These are phyloP conservation scores for Eidolon helvum DNA, from an alignment of 2,113 vertebrate species.

Conservation along the genomic window DNA sequence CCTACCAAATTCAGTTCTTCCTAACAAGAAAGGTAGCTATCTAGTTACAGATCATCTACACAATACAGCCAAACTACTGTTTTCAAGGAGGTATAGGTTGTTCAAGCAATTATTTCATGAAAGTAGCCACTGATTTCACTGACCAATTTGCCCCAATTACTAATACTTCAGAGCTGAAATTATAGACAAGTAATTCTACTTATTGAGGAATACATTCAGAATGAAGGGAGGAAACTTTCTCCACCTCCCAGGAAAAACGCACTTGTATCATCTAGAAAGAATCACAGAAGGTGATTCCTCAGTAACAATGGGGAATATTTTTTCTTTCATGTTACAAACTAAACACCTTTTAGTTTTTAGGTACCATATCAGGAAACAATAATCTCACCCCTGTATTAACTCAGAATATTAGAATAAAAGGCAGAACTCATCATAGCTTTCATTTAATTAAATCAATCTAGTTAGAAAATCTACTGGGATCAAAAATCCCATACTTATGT, in stretches of 20 bases:
- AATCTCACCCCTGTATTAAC: not conserved
- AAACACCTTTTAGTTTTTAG: not conserved
- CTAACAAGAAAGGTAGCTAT: not conserved
- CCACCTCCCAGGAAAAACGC: not conserved
- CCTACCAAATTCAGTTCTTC: not conserved
- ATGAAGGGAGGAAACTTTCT: not conserved
- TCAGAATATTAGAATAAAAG: not conserved
- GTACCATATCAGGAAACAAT: not conserved
- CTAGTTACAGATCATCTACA: not conserved
- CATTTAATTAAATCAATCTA: not conserved
- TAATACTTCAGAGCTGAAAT: not conserved
- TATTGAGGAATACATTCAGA: not conserved
- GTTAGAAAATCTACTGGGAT: not conserved
- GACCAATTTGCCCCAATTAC: not conserved
- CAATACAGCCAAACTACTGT: not conserved
- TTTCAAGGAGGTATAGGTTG: not conserved
- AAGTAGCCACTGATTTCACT: not conserved
- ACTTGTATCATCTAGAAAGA: not conserved
- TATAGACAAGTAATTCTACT: not conserved
- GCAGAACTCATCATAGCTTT: not conserved
- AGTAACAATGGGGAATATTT: not conserved
- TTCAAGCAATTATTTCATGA: not conserved
- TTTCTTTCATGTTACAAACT: not conserved
- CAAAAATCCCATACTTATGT: not conserved
- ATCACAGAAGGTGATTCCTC: not conserved